phyloP scores from a whole-genome alignment of 1,140 invertebrate species.

The Aporrectodea caliginosa region DNA sequence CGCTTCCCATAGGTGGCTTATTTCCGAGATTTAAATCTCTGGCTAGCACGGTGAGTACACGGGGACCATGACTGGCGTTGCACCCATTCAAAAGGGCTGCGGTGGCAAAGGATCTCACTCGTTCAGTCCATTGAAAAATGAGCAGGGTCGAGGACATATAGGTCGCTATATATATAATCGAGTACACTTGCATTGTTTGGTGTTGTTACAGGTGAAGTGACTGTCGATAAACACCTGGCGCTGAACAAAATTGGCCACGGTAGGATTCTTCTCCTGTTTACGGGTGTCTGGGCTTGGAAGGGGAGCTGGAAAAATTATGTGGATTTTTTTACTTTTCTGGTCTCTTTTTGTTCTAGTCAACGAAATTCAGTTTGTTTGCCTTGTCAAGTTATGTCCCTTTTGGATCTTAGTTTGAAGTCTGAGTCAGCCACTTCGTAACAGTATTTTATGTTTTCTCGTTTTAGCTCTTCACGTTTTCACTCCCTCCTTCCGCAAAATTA shows the following conservation, averaged over 20 bases:
- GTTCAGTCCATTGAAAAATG: not conserved
- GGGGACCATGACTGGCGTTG: not conserved
- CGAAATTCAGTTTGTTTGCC: no score
- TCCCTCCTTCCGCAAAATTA: no score
- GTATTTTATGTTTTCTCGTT: no score
- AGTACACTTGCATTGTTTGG: not conserved
- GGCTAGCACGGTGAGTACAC: not conserved
- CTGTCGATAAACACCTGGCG: slow-evolving; percentile 66
- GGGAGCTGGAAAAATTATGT: not conserved
- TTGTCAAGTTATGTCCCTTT: no score
- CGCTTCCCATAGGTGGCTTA: no score
- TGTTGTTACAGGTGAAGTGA: slow-evolving; percentile 58
- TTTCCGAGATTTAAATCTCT: no score
- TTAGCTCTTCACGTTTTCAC: no score
- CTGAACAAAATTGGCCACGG: slow-evolving; percentile 83
- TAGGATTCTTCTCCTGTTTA: slow-evolving; percentile 35
- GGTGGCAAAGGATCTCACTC: no score
- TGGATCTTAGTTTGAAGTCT: no score
- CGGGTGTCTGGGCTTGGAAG: not conserved
- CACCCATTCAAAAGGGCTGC: not conserved
- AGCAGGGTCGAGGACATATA: not conserved
- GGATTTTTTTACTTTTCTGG: not conserved
- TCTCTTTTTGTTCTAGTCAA: no score
- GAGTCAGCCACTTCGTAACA: no score
- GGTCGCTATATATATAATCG: not conserved